Conservation (phyloP, 2,113 vertebrate species). For the Stomatorhinus ivindoensis region DNA sequence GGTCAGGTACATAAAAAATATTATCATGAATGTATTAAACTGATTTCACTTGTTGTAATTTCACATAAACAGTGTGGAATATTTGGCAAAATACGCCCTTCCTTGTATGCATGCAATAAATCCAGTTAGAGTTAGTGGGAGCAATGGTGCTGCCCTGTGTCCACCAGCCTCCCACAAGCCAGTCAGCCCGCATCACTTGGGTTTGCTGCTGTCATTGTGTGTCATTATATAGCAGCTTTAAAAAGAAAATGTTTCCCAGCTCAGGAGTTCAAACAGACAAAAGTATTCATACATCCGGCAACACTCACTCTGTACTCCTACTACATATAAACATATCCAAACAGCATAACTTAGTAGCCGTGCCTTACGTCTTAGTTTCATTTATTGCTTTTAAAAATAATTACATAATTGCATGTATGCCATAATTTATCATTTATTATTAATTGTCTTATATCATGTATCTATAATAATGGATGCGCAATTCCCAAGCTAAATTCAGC, state of each 20-base stretch:
- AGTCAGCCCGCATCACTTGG: not conserved
- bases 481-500: not conserved
- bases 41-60: not conserved
- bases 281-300: not conserved
- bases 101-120: not conserved
- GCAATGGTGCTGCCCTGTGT: not conserved
- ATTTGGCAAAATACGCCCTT: not conserved
- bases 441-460: not conserved
- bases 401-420: not conserved
- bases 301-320: not conserved
- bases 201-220: not conserved
- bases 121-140: not conserved
- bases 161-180: not conserved
- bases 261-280: not conserved
- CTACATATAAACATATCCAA: not conserved
- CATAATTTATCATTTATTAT: not conserved
- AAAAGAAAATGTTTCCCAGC: not conserved
- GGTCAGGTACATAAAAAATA: not conserved
- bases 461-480: not conserved
- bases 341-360: not conserved
- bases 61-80: not conserved
- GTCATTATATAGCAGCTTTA: not conserved
- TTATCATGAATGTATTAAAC: not conserved
- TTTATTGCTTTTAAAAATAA: not conserved
- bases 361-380: not conserved